These are phyloP conservation scores for Dipodomys ordii DNA, from an alignment of 2,113 vertebrate genomes.

Conservation along the genomic window DNA sequence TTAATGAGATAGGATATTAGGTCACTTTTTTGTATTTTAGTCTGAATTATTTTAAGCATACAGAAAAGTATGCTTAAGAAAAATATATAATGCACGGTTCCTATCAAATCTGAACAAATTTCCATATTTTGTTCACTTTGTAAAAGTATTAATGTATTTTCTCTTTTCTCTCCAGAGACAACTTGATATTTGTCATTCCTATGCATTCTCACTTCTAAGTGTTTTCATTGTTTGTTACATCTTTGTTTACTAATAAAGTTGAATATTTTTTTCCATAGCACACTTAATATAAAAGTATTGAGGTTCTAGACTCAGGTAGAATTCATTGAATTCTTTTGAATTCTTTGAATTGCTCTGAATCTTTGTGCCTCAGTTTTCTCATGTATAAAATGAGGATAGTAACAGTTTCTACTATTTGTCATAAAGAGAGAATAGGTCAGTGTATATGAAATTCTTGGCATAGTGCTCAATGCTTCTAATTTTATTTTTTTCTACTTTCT, in stretches of 20 bases:
- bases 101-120: background rate
- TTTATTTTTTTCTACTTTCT: background rate
- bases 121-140: no score
- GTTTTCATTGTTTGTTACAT: background rate
- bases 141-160: background rate
- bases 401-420: background rate
- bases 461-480: background rate
- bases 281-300: background rate
- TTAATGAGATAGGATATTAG: background rate
- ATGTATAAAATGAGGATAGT: background rate
- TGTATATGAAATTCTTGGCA: background rate
- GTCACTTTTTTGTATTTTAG: constrained; percentile 34
- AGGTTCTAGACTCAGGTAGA: background rate
- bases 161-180: background rate
- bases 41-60: constrained; percentile 25
- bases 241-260: constrained; percentile 4
- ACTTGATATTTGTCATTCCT: background rate
- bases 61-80: constrained; percentile 18
- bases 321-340: no score
- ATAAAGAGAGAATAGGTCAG: background rate
- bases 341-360: background rate
- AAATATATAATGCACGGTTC: background rate
- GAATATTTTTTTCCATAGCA: background rate
- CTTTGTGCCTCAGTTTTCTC: background rate
- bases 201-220: background rate